phyloP scores from a whole-genome alignment of 2,113 vertebrate genomes.

The Sardina pilchardus region DNA sequence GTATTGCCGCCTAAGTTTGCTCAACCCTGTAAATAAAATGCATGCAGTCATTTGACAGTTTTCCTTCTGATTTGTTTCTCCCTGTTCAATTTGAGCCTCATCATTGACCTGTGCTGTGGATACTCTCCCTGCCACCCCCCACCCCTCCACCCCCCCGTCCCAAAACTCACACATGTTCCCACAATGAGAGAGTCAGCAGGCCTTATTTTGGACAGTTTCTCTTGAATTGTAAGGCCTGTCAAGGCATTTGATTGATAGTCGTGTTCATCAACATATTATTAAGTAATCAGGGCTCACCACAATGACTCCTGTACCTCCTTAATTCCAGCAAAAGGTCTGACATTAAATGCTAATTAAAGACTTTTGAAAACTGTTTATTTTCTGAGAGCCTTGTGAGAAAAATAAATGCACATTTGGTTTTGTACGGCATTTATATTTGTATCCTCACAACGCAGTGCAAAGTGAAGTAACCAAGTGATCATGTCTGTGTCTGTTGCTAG shows the following conservation, averaged over 20 bases:
- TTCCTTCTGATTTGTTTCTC: constrained; percentile 52
- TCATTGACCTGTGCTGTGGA: constrained; percentile 44
- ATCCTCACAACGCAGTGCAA: constrained; percentile 37
- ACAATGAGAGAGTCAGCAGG: constrained; percentile 69
- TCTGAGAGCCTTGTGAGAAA: constrained; percentile 59
- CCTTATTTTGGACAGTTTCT: constrained; percentile 65
- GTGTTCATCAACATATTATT: constrained; percentile 76
- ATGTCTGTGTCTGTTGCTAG: constrained; percentile 1
- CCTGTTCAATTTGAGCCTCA: constrained; percentile 52
- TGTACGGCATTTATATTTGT: constrained; percentile 51
- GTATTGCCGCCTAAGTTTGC: constrained; percentile 49
- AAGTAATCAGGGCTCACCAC: constrained; percentile 73
- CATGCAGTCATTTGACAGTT: constrained; percentile 41
- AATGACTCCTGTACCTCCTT: constrained; percentile 66
- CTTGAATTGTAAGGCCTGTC: constrained; percentile 70
- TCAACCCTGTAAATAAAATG: constrained; percentile 61
- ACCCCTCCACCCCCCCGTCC: constrained; percentile 44
- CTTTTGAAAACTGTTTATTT: constrained; percentile 67
- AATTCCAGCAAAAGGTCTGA: constrained; percentile 66
- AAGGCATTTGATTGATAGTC: constrained; percentile 71
- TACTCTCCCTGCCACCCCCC: constrained; percentile 46
- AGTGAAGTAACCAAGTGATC: constrained; percentile 22
- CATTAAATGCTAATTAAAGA: constrained; percentile 71
- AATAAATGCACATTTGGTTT: constrained; percentile 55
- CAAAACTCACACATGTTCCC: constrained; percentile 46